Evolutionary conservation across 2,113 vertebrate species (phyloP).

Genomic region (Python bivittatus): DNA sequence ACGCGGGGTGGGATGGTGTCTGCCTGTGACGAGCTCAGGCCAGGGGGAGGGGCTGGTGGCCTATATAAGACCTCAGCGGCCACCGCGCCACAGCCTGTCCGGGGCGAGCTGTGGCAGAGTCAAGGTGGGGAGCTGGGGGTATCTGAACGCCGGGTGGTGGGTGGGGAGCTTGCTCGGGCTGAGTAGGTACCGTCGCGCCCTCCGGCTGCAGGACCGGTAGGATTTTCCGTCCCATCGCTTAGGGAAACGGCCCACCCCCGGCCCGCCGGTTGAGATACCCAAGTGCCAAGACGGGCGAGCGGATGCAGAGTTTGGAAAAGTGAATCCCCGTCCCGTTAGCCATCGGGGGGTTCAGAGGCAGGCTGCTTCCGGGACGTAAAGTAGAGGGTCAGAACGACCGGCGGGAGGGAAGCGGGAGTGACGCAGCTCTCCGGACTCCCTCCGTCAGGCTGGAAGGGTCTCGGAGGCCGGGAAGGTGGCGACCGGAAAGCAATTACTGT

Average conservation of each 20-base stretch:
- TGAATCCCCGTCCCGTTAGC: neutral
- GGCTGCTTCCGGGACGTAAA: neutral
- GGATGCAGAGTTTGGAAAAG: neutral
- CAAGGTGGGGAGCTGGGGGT: neutral
- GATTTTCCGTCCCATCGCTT: neutral
- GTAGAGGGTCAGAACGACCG: neutral
- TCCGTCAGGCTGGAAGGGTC: neutral
- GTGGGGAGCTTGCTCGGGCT: neutral
- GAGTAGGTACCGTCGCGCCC: neutral
- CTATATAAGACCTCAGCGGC: neutral
- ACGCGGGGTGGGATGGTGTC: neutral
- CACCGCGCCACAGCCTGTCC: neutral
- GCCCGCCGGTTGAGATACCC: neutral
- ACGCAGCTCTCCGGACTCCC: neutral
- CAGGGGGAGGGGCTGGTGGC: neutral
- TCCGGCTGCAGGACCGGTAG: neutral
- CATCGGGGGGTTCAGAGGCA: neutral
- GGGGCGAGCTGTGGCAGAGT: neutral
- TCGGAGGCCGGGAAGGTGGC: neutral
- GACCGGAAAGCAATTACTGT: neutral
- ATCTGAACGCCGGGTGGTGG: neutral
- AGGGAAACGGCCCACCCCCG: neutral
- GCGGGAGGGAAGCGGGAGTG: neutral
- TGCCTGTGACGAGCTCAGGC: neutral
- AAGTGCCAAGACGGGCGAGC: neutral